Evolutionary conservation across 2,113 vertebrate genomes (phyloP).

Genomic region (Pygoscelis adeliae): DNA sequence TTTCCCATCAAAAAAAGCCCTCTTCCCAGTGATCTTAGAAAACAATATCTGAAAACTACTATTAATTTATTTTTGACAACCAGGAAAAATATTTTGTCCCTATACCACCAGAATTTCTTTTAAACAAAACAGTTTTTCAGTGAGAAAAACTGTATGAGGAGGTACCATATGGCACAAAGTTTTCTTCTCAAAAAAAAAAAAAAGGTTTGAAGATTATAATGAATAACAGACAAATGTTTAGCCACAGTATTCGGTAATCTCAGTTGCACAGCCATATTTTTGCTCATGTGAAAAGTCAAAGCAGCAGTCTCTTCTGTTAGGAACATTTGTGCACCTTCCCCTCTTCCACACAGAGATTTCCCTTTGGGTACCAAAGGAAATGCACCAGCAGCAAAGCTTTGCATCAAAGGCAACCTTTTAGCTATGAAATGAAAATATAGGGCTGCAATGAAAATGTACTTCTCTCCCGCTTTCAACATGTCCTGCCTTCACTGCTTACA

Average conservation of each 20-base stretch:
- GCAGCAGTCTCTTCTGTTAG: neutral
- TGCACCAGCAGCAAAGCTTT: neutral
- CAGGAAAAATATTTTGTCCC: neutral
- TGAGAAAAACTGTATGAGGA: neutral
- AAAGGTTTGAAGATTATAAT: neutral
- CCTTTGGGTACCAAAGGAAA: too few relatives aligned
- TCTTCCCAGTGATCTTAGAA: neutral
- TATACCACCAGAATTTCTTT: neutral
- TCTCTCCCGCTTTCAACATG: neutral
- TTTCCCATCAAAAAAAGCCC: neutral
- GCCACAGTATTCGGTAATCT: neutral
- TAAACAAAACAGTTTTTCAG: neutral
- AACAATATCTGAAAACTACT: neutral
- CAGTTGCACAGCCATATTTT: neutral
- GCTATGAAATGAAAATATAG: neutral
- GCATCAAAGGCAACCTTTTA: neutral
- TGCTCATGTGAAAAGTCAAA: neutral
- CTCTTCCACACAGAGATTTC: neutral
- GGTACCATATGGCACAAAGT: neutral
- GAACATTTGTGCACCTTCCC: neutral
- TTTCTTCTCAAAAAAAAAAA: neutral
- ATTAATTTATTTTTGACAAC: neutral
- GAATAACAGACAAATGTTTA: rapidly evolving
- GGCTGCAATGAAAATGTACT: neutral
- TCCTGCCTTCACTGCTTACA: neutral